Base-by-base conservation (phyloP, 2,888 invertebrate species). In the Drosophila paracracens region DNA sequence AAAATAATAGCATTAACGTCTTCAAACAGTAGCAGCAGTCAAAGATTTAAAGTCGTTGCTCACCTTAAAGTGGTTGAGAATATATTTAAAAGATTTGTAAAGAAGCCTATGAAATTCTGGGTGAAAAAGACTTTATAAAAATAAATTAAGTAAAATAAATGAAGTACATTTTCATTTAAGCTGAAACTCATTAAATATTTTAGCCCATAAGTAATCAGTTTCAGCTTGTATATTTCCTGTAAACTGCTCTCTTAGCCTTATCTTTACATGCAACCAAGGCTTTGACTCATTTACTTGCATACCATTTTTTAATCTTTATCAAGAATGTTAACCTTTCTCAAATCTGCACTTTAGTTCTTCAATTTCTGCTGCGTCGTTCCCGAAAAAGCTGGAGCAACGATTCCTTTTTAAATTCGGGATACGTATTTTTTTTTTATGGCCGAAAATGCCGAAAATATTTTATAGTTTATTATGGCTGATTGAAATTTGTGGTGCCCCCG, bases 401-500 rank as follows among this genome's bases (percentile, higher is more conserved):
- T 27, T 43, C 43, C 51, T 65, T 65, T 81, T 64, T 67, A 78
- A 65, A 69, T 69, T 83, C 64, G 53, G 64, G 78, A 58, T 77
- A n/a, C 59, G 63, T 64, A 50, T 53, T 43, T 66, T 66, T 60
- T 59, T 67, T 56, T 69, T 50, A 62, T 60, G 65, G 18, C 52
- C 50, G 51, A 79, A 81, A 65, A 79, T 62, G 66, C 56, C 54
- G 27, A 65, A 76, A 74, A 80, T 76, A 83, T 52, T 79, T 88
- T 85, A 70, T 81, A 83, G 87, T 89, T 85, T 85, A 86, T 83
- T 86, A 79, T 73, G 70, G 81, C 77, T 89, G 89, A 85, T 85
- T 85, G 87, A 87, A 85, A 85, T 87, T 85, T 79, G 87, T 77
- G 84, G 74, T 65, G 65, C 59, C 67, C 70, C 74, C 73, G 63